Conservation (phyloP, 2,888 invertebrate species). For the Himalopsyche japonica region DNA sequence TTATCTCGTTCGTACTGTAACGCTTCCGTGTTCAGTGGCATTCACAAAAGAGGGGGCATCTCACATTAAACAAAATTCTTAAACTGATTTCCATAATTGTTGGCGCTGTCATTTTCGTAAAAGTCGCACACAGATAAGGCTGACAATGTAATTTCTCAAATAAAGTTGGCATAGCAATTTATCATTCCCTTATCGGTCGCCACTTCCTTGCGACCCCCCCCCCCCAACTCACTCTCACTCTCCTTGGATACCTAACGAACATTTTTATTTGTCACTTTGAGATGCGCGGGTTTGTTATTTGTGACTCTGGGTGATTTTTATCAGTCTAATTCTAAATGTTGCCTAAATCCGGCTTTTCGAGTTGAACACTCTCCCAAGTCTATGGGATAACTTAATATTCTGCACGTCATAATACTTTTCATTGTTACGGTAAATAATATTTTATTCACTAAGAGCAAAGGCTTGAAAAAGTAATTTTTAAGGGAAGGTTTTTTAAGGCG, state of each 20-base stretch:
- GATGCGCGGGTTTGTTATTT: neutral
- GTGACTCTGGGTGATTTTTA: neutral
- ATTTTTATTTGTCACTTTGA: neutral
- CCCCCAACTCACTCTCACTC: neutral
- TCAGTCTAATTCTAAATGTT: neutral
- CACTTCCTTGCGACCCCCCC: conserved; percentile 11
- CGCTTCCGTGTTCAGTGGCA: neutral
- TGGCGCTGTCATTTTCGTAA: conserved; percentile 34
- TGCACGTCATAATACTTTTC: too few species aligned
- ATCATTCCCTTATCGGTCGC: conserved; percentile 36
- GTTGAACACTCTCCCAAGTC: neutral
- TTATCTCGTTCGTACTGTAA: neutral
- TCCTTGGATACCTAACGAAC: neutral
- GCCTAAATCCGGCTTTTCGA: neutral
- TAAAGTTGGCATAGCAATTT: conserved; percentile 39
- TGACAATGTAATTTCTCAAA: conserved; percentile 40
- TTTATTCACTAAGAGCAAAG: too few species aligned
- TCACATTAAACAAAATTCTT: conserved; percentile 11
- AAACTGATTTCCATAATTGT: conserved; percentile 33
- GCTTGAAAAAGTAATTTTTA: too few species aligned
- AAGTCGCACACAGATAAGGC: conserved; percentile 15
- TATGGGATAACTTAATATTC: too few species aligned
- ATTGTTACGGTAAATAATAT: too few species aligned
- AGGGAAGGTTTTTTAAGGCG: too few species aligned
- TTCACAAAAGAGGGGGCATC: neutral